Evolutionary conservation across 2,888 invertebrate species (phyloP).

Genomic region (Drosophila putrida): DNA sequence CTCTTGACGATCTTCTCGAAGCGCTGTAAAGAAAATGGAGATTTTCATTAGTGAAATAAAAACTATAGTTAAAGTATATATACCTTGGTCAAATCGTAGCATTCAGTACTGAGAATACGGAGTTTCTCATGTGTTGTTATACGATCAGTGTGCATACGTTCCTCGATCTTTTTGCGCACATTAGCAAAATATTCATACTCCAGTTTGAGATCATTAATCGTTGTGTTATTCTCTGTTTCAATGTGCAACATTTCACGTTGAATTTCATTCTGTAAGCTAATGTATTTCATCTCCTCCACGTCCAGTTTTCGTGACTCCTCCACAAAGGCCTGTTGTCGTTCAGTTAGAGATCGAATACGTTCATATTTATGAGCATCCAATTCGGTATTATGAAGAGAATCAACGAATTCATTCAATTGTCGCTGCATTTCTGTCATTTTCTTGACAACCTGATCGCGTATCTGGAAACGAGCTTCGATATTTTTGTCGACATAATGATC

Average conservation of each 20-base stretch:
- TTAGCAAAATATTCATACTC: constrained; percentile 80
- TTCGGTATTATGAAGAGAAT: constrained; percentile 60
- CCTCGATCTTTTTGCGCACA: constrained; percentile 75
- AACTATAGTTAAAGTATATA: neutral
- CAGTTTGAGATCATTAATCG: constrained; percentile 71
- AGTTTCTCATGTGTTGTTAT: constrained; percentile 74
- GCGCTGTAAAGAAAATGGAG: constrained; percentile 53
- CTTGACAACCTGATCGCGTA: constrained; percentile 70
- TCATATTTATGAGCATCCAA: constrained; percentile 80
- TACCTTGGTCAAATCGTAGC: constrained; percentile 76
- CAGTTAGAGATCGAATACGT: constrained; percentile 68
- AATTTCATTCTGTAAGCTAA: constrained; percentile 46
- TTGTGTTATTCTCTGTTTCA: constrained; percentile 70
- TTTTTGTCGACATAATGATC: constrained; percentile 74
- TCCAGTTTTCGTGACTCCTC: constrained; percentile 71
- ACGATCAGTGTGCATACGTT: constrained; percentile 63
- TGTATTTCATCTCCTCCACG: constrained; percentile 58
- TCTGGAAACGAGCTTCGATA: constrained; percentile 73
- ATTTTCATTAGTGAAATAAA: no score
- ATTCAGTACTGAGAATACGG: constrained; percentile 73
- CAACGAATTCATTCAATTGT: constrained; percentile 71
- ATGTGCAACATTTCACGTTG: constrained; percentile 61
- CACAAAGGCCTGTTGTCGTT: constrained; percentile 77
- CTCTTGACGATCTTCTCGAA: constrained; percentile 71
- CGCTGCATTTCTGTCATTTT: constrained; percentile 76